phyloP scores from a whole-genome alignment of 2,113 vertebrate species.

The Uropsilus gracilis region DNA sequence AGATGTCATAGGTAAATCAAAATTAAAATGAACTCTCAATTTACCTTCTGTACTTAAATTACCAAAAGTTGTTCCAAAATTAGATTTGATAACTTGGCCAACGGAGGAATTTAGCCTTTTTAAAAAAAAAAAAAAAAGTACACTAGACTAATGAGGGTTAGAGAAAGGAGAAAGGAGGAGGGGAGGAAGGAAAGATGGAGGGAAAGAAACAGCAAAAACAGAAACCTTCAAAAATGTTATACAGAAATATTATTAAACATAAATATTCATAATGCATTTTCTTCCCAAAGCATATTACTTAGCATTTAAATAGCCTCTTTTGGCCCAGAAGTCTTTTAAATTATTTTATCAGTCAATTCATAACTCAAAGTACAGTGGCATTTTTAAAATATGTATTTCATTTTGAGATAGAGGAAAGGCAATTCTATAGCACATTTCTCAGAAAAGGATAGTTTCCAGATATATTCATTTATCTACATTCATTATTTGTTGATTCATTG shows the following conservation, averaged over 20 bases:
- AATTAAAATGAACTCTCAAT: constrained; percentile 53
- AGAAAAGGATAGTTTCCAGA: neutral
- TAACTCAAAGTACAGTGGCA: constrained; percentile 22
- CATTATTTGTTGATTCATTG: neutral
- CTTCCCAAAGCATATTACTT: constrained; percentile 31
- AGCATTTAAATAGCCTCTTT: constrained; percentile 51
- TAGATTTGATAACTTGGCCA: constrained; percentile 23
- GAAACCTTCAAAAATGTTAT: constrained; percentile 20
- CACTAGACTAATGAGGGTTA: neutral
- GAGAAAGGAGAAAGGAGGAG: neutral
- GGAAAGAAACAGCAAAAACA: neutral
- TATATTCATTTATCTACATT: neutral
- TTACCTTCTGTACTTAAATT: constrained; percentile 66
- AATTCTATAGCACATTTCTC: constrained; percentile 25
- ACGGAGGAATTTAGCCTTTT: constrained; percentile 1
- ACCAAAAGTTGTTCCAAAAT: constrained; percentile 72
- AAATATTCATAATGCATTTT: constrained; percentile 56
- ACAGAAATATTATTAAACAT: constrained; percentile 37
- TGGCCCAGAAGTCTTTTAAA: neutral
- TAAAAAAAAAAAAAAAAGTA: constrained; percentile 21
- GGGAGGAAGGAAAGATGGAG: neutral
- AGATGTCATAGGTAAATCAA: constrained; percentile 57
- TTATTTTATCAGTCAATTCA: constrained; percentile 39
- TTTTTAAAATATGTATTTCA: constrained; percentile 33
- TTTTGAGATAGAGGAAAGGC: constrained; percentile 27